Base-by-base conservation (phyloP, 2,888 invertebrate genomes). In the Lasius fuliginosus region DNA sequence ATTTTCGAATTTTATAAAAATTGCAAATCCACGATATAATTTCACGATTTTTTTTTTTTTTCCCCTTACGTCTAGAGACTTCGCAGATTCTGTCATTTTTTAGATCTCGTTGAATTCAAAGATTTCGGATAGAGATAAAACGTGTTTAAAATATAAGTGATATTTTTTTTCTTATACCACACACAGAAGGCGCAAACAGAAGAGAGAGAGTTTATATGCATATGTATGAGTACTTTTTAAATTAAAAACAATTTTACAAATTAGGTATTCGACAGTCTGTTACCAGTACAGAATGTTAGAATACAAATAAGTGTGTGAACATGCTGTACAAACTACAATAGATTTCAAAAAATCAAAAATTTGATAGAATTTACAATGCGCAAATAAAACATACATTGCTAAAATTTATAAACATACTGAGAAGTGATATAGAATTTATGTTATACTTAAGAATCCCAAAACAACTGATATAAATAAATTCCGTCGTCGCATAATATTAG, bases 391-490 rank as follows among this genome's bases (percentile, higher is more conserved):
- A 23, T 69, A 71, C 36, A 5, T n/a, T 36, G n/a, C 36, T 71
- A 69, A 81, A 69, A 71, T 62, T 81, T 71, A 12, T 81, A 79
- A 60, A 33, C 40, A 18, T 33, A 67, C 3, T 27, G 42, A 62
- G 49, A 69, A 71, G 12, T 30, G 30, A 77, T 42, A 77, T 42
- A 77, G 46, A 71, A 69, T 79, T 79, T 60, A 77, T 58, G 12
- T 60, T 46, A 46, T 53, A 53, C 33, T 60, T 49, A 81, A 18
- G 27, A 49, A 46, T 23, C 46, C 33, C 33, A 40, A 60, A 69
- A 62, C 60, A 77, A 42, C 58, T 12, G 15, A 71, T 49, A 81
- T 71, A 81, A 46, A 79, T 79, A 60, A 81, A 81, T 81, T 71
- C 27, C 12, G 23, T 79, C 23, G 69, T 81, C 60, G 64, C 15